Conservation (phyloP, 2,888 invertebrate species). For the Frankliniella fusca region DNA sequence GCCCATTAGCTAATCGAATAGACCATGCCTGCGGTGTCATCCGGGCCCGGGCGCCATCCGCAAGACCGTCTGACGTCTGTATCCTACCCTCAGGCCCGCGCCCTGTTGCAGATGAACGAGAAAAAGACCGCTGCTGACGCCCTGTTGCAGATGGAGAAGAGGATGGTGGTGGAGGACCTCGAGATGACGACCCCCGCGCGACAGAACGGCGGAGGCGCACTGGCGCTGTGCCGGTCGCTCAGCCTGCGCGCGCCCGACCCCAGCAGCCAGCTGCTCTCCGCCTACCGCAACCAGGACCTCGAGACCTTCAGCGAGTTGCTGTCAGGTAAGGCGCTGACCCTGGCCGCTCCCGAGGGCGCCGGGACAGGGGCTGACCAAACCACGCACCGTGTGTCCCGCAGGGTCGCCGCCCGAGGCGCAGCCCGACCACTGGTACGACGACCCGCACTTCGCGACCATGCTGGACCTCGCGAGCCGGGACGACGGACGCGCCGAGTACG, state of each 20-base stretch:
- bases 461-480: constrained; percentile 55
- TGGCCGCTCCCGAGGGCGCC: background rate
- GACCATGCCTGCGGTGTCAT: background rate
- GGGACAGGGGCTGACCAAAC: background rate
- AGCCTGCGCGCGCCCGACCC: constrained; percentile 37
- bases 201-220: constrained; percentile 49
- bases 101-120: background rate
- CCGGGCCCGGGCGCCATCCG: no score
- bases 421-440: constrained; percentile 54
- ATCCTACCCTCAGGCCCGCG: background rate
- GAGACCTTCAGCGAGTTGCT: constrained; percentile 54
- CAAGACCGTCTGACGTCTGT: no score
- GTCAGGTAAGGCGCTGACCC: constrained; percentile 14
- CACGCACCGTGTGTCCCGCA: background rate
- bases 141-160: constrained; percentile 10
- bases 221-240: constrained; percentile 39
- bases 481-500: constrained; percentile 54
- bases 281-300: constrained; percentile 53
- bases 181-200: constrained; percentile 51
- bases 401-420: constrained; percentile 46
- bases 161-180: constrained; percentile 43
- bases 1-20: background rate
- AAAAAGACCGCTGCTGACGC: background rate
- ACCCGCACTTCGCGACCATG: constrained; percentile 58
- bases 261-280: constrained; percentile 51